Evolutionary conservation across 2,113 vertebrate genomes (phyloP).

Genomic region (Callopanchax toddi): DNA sequence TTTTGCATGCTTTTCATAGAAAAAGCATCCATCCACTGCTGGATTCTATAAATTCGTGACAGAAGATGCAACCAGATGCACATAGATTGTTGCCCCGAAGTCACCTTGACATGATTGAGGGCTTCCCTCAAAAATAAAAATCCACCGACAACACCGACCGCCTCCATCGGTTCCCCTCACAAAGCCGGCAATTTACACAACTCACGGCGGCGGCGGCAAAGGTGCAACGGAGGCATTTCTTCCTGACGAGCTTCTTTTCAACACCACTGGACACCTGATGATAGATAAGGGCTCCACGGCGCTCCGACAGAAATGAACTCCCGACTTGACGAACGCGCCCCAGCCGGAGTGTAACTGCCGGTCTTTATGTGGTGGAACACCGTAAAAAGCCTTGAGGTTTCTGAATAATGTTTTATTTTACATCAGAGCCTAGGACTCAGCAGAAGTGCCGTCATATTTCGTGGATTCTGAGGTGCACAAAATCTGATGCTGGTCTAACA

Average conservation of each 20-base stretch:
- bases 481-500: neutral
- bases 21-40: neutral
- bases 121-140: constrained; percentile 7
- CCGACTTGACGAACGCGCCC: neutral
- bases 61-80: neutral
- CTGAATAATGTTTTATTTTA: constrained; percentile 9
- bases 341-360: neutral
- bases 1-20: neutral
- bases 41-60: neutral
- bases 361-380: constrained; percentile 1
- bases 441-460: constrained; percentile 18
- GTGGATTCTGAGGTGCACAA: neutral
- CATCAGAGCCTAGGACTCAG: constrained; percentile 22
- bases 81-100: neutral
- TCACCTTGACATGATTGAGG: neutral
- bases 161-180: neutral
- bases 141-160: neutral
- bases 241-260: neutral
- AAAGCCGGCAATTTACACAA: neutral
- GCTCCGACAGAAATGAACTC: constrained; percentile 10
- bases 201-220: neutral
- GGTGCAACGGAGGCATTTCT: neutral
- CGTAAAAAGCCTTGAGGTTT: constrained; percentile 7
- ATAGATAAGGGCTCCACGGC: neutral
- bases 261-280: neutral